Evolutionary conservation across 2,888 invertebrate species (phyloP), one percentile per base, ranked within the genome.

Genomic region (Cynaeus angustus): DNA sequence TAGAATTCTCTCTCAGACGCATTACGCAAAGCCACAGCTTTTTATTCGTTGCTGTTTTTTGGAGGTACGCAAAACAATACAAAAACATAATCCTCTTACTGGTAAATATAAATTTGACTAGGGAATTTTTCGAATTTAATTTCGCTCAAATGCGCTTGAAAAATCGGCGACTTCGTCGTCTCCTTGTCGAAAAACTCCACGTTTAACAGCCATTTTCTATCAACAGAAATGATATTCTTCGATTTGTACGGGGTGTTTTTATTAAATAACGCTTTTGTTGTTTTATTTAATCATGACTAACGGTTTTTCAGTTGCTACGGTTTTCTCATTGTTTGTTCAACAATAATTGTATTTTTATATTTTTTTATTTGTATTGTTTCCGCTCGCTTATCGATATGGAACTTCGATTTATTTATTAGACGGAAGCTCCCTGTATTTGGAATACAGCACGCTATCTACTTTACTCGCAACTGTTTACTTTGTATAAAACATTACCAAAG

Each of bases 1-100:
- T 70, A 70, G 55, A 70, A 66, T 70, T 59, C 53, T 68, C 66
- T 66, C 56, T 66, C 61, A 61, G 61, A 61, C 61, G 61, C 61
- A 50, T 61, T 61, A 61, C 48, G 48, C 12, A 48, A 16, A 38
- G 50, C 61, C 50, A 12, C 21, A 13, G 61, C 48, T 61, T 61
- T 61, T 61, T 48, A 61, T 30, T 7, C 50, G 43, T 10, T 56
- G 46, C 12, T 56, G 28, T 16, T 61, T 50, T 61, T 61, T 50
- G 5, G 6, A 26, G 28, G 33, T 7, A 33, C 10, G 28, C 61
- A 38, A 61, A 59, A 61, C 50, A 61, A 61, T 61, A 46, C 61
- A 61, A 61, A 61, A 61, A 61, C 50, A 48, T 50, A 61, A 61
- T 50, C 61, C 37, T 33, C 61, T 61, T 61, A 61, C 38, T 13